Evolutionary conservation across 53 echinoderm and acorn worm genomes (phyloP).

Genomic region (Antedon mediterranea): DNA sequence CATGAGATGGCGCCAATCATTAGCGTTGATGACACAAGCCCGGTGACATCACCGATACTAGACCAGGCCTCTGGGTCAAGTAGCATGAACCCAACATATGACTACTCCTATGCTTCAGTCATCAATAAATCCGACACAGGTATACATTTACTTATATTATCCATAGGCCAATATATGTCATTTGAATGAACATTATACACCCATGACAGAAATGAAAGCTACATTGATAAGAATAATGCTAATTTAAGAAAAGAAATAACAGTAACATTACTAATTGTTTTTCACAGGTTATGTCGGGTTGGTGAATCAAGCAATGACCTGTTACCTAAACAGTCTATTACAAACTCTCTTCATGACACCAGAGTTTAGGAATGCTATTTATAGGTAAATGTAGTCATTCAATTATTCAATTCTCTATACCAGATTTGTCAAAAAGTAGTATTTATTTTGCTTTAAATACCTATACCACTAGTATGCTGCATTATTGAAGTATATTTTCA

Average conservation of each 20-base stretch:
- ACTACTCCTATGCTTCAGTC: not conserved
- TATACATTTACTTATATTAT: not conserved
- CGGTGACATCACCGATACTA: not conserved
- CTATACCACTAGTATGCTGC: no score
- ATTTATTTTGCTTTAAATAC: no score
- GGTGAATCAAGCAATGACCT: slow-evolving; percentile 98
- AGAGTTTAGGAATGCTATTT: slow-evolving; percentile 89
- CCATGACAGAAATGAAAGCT: no score
- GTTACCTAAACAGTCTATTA: slow-evolving; percentile 92
- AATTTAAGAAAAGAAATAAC: no score
- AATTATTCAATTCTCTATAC: no score
- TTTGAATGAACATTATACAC: no score
- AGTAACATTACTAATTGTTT: not conserved
- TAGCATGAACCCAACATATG: not conserved
- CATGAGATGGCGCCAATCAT: not conserved
- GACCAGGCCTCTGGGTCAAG: not conserved
- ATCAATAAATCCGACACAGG: slow-evolving; percentile 3
- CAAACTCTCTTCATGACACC: slow-evolving; percentile 97
- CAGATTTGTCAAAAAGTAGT: no score
- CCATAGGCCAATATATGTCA: no score
- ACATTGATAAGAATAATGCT: no score
- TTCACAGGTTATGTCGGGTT: slow-evolving; percentile 79
- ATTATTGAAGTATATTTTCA: no score
- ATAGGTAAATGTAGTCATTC: slow-evolving; percentile 51
- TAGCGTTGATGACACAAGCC: not conserved